Conservation (phyloP, 1,140 invertebrate genomes). For the Scylla paramamosain region DNA sequence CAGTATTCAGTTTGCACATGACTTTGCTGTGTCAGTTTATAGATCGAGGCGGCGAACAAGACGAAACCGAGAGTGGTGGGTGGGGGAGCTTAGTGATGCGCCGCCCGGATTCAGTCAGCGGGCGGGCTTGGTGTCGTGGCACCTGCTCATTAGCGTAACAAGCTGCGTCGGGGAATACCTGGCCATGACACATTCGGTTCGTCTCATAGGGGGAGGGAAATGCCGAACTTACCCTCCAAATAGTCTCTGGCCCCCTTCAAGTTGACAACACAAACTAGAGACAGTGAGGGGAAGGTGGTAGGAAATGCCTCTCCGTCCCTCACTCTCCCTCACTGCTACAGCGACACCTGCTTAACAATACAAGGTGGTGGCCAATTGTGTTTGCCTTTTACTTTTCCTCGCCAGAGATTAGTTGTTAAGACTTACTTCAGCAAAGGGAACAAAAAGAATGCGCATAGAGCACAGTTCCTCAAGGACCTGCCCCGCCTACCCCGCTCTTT, state of each 20-base stretch:
- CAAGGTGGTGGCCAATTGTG: background rate
- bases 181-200: slow-evolving; percentile 8
- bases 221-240: slow-evolving; percentile 22
- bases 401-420: too few relatives aligned
- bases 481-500: background rate
- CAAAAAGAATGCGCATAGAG: too few relatives aligned
- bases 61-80: background rate
- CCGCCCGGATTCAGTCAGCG: background rate
- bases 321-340: background rate
- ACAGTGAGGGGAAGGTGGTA: background rate
- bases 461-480: too few relatives aligned
- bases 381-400: background rate
- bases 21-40: too few relatives aligned
- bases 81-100: background rate
- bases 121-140: background rate
- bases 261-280: background rate
- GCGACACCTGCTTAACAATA: background rate
- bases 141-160: slow-evolving; percentile 50
- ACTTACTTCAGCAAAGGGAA: too few relatives aligned
- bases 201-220: slow-evolving; percentile 27
- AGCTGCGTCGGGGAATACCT: background rate
- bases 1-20: background rate
- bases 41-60: too few relatives aligned
- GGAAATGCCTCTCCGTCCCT: background rate
- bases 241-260: background rate